Evolutionary conservation across 2,888 invertebrate species (phyloP), one percentile per base, ranked within the genome.

Genomic region (Drosophila multiciliata): DNA sequence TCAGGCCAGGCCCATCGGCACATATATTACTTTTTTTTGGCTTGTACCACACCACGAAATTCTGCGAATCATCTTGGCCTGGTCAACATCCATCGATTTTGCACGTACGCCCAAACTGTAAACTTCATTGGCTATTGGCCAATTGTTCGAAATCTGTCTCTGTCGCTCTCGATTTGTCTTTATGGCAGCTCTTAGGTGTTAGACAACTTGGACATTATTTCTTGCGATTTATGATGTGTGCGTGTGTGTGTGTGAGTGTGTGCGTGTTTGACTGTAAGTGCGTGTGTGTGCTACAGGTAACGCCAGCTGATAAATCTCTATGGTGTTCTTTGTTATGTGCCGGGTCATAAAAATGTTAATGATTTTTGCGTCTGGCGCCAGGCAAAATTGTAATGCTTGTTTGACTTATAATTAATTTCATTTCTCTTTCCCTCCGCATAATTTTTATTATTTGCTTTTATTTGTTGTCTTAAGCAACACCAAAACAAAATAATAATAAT

Each of bases 281-380:
- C 45, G 45, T 61, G 69, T 68, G 69, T 61, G 40, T 65, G 65
- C 73, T 55, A 54, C 86, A 90, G 90, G 90, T 87, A 88, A 88
- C 81, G 58, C 65, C 75, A 82, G 72, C 80, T 80, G 87, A 89
- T 75, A 75, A 87, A 86, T 88, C 65, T 87, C 76, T 77, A 72
- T 75, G 79, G 87, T 87, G 87, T 77, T 87, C 89, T 90, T 90
- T 87, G 90, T 89, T 90, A 84, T 84, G 55, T 73, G 87, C 66
- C 84, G 87, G 75, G 80, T 82, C 85, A 89, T 91, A 89, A 89
- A 89, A 90, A 90, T 90, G 89, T 87, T 89, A 91, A 91, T 91
- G 91, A 80, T 84, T 89, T 89, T 80, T 80, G 70, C 36, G 91
- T 85, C 89, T 89, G 89, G 89, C 89, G 89, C 89, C 89, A 89